Evolutionary conservation across 2,888 invertebrate species (phyloP).

Genomic region (Tenthredo scrophulariae): DNA sequence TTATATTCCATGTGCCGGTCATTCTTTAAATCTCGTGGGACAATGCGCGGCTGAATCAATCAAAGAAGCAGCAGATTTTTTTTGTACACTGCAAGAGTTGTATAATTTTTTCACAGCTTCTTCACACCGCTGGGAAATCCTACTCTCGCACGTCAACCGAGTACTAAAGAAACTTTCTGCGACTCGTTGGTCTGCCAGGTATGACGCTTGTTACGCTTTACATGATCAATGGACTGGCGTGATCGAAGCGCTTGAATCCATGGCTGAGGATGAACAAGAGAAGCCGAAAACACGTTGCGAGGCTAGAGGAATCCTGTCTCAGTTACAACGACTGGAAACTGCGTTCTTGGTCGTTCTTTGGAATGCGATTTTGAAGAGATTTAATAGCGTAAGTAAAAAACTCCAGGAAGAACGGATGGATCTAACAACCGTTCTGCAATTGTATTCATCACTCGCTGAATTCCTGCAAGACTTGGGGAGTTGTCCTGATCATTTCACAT

Average conservation of each 20-base stretch:
- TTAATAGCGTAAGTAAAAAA: slow-evolving; percentile 56
- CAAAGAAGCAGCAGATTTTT: slow-evolving; percentile 59
- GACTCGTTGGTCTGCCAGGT: slow-evolving; percentile 59
- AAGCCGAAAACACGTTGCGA: slow-evolving; percentile 46
- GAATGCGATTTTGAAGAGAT: slow-evolving; percentile 50
- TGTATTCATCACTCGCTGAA: slow-evolving; percentile 20
- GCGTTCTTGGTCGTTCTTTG: slow-evolving; percentile 56
- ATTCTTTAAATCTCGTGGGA: slow-evolving; percentile 65
- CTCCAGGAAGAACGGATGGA: slow-evolving; percentile 48
- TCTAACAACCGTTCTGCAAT: slow-evolving; percentile 37
- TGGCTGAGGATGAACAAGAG: slow-evolving; percentile 44
- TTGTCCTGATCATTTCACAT: slow-evolving; percentile 32
- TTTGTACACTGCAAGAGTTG: slow-evolving; percentile 61
- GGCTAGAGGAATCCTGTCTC: slow-evolving; percentile 50
- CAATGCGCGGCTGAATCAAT: slow-evolving; percentile 63
- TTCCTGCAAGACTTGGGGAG: slow-evolving; percentile 19
- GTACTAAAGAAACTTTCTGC: slow-evolving; percentile 28
- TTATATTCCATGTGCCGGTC: slow-evolving; percentile 62
- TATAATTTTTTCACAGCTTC: slow-evolving; percentile 64
- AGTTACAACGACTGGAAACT: slow-evolving; percentile 54
- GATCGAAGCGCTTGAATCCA: slow-evolving; percentile 57
- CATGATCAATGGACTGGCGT: slow-evolving; percentile 59
- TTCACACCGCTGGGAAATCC: slow-evolving; percentile 60
- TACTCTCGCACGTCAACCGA: slow-evolving; percentile 29
- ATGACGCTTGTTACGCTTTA: slow-evolving; percentile 56